Evolutionary conservation across 1,140 invertebrate genomes (phyloP).

Genomic region (Cherax destructor): DNA sequence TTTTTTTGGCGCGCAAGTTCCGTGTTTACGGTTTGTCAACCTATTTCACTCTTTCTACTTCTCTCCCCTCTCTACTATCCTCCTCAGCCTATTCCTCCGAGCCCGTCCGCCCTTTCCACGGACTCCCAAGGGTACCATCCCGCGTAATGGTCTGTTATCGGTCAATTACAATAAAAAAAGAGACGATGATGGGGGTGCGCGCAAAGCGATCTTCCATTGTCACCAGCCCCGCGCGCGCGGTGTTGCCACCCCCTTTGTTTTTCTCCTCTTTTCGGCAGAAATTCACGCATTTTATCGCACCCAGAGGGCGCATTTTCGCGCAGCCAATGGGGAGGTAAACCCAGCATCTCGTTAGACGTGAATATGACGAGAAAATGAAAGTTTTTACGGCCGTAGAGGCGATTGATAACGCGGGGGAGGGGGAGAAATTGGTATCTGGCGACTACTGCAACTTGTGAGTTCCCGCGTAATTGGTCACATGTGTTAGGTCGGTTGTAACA

Average conservation of each 20-base stretch:
- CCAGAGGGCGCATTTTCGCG: background rate
- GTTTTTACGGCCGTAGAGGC: background rate
- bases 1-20: too few relatives aligned
- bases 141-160: conserved; percentile 67
- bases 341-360: background rate
- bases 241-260: conserved; percentile 29
- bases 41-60: too few relatives aligned
- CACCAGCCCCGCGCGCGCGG: conserved; percentile 23
- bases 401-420: background rate
- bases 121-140: conserved; percentile 59
- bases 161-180: conserved; percentile 69
- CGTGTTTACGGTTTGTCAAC: too few relatives aligned
- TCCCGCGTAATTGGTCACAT: conserved; percentile 61
- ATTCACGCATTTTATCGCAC: background rate
- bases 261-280: background rate
- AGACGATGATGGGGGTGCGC: conserved; percentile 64
- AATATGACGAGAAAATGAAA: background rate
- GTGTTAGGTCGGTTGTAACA: conserved; percentile 58
- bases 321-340: background rate
- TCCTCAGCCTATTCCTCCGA: background rate
- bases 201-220: conserved; percentile 67
- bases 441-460: background rate
- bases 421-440: conserved; percentile 18
- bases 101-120: background rate
- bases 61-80: background rate